Conservation (phyloP, 1,140 invertebrate genomes). For the Drosophila sechellia region DNA sequence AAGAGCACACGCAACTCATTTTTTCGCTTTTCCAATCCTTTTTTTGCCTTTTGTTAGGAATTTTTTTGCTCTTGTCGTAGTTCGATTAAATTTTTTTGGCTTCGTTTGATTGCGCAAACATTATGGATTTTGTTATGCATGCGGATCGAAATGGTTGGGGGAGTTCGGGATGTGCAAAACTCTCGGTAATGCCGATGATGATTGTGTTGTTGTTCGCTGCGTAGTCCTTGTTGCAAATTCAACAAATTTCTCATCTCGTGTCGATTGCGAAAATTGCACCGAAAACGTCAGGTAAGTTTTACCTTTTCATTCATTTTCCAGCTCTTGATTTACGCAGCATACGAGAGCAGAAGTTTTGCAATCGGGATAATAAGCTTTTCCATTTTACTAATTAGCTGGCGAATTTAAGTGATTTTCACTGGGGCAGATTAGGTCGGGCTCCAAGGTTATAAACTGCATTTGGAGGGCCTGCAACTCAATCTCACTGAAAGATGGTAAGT, state of each 20-base stretch:
- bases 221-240: constrained; percentile 10
- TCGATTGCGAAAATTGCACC: constrained; percentile 9
- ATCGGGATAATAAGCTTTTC: constrained; percentile 38
- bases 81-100: constrained; percentile 55
- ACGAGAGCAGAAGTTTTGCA: constrained; percentile 31
- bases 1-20: constrained; percentile 35
- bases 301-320: constrained; percentile 14
- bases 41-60: constrained; percentile 13
- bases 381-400: constrained; percentile 50
- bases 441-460: constrained; percentile 8
- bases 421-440: background rate
- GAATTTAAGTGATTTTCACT: constrained; percentile 4
- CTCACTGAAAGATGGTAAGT: constrained; percentile 1
- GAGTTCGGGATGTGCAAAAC: constrained; percentile 8
- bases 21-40: constrained; percentile 23
- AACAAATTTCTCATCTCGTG: constrained; percentile 17
- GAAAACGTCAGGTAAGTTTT: constrained; percentile 21
- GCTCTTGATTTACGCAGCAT: constrained; percentile 34
- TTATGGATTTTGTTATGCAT: constrained; percentile 59
- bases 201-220: constrained; percentile 30
- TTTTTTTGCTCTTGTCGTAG: constrained; percentile 32
- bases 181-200: constrained; percentile 35
- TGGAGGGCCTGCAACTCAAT: constrained; percentile 6
- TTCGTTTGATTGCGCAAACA: constrained; percentile 45
- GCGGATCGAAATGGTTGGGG: constrained; percentile 34